phyloP scores from a whole-genome alignment of 2,888 invertebrate genomes.

The Ceramica pisi region DNA sequence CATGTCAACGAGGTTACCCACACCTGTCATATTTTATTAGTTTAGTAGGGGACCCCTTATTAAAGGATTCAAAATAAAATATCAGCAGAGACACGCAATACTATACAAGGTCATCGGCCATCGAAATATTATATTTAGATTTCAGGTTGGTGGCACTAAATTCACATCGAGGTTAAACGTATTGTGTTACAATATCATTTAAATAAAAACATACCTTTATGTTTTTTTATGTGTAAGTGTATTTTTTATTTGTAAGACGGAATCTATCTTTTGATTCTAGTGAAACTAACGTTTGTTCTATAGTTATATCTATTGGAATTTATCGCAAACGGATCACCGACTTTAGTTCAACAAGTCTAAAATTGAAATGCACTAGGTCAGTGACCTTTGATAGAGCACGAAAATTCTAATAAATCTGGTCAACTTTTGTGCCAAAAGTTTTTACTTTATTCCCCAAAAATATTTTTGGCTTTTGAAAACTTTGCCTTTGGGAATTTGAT shows the following conservation, averaged over 20 bases:
- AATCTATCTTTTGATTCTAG: slow-evolving; percentile 28
- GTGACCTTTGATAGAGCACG: slow-evolving; percentile 27
- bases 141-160: slow-evolving; percentile 17
- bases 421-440: slow-evolving; percentile 53
- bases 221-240: slow-evolving; percentile 28
- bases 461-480: slow-evolving; percentile 48
- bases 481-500: slow-evolving; percentile 31
- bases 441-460: slow-evolving; percentile 21
- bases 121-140: slow-evolving; percentile 28
- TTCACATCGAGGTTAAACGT: slow-evolving; percentile 47
- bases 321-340: slow-evolving; percentile 6
- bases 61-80: slow-evolving; percentile 13
- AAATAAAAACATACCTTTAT: slow-evolving; percentile 50
- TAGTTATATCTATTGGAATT: neutral
- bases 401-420: slow-evolving; percentile 59
- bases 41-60: neutral
- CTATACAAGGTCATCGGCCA: slow-evolving; percentile 25
- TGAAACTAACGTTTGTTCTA: slow-evolving; percentile 7
- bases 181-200: slow-evolving; percentile 57
- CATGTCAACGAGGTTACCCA: neutral
- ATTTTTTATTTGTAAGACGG: slow-evolving; percentile 29
- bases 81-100: slow-evolving; percentile 11
- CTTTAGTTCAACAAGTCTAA: slow-evolving; percentile 12
- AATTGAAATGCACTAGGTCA: slow-evolving; percentile 46
- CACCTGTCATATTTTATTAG: slow-evolving; percentile 26